These are phyloP conservation scores for Odontocerum albicorne DNA, from an alignment of 2,888 invertebrate species.

Conservation along the genomic window DNA sequence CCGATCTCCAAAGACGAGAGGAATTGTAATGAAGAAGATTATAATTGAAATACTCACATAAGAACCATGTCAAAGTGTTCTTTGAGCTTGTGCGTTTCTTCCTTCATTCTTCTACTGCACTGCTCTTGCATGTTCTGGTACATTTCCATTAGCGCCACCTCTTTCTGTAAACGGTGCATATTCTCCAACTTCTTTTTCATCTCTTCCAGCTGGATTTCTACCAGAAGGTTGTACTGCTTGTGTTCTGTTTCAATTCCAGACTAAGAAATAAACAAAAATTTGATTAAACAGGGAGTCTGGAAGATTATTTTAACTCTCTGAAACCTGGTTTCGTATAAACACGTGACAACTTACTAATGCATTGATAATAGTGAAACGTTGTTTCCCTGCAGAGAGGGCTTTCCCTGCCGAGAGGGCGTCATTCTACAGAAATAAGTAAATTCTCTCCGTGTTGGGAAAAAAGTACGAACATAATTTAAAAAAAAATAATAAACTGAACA, in stretches of 20 bases:
- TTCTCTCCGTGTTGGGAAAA: too few relatives aligned
- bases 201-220: conserved; percentile 6
- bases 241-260: not conserved
- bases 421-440: too few relatives aligned
- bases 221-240: conserved; percentile 7
- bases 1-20: too few relatives aligned
- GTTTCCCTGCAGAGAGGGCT: too few relatives aligned
- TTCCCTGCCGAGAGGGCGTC: too few relatives aligned
- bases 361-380: too few relatives aligned
- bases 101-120: conserved; percentile 8
- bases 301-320: too few relatives aligned
- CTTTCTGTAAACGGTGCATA: conserved; percentile 15
- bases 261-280: not conserved
- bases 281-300: too few relatives aligned
- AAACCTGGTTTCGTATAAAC: too few relatives aligned
- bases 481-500: too few relatives aligned
- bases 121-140: conserved; percentile 6
- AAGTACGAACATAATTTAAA: too few relatives aligned
- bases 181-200: conserved; percentile 11
- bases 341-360: too few relatives aligned
- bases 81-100: conserved; percentile 14
- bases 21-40: not conserved
- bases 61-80: conserved; percentile 20
- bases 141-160: conserved; percentile 11
- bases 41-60: conserved; percentile 5